Percentiles rank a stretch among this genome's conserved stretches.
phyloP scores from a whole-genome alignment of 1,140 invertebrate genomes.

The Drosophila subpulchrella region DNA sequence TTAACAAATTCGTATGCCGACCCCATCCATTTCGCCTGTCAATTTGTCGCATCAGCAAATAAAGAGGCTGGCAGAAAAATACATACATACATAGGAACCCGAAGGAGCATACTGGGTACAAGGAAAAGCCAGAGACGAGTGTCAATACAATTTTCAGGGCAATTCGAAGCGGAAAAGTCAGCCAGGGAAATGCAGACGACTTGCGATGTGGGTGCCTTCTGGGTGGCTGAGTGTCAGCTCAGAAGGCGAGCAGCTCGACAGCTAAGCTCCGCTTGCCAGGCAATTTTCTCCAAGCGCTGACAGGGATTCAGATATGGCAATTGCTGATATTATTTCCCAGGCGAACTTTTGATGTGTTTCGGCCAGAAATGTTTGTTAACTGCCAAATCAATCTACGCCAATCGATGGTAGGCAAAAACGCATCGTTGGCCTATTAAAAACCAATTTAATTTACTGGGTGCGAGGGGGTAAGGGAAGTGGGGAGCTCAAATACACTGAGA shows the following conservation, averaged over 20 bases:
- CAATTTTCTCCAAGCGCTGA: constrained; percentile 53
- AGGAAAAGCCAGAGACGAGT: constrained; percentile 39
- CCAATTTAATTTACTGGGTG: constrained; percentile 63
- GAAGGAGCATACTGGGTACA: constrained; percentile 8
- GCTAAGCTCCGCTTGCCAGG: constrained; percentile 33
- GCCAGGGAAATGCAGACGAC: constrained; percentile 38
- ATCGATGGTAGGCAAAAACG: constrained; percentile 52
- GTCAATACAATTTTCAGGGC: constrained; percentile 69
- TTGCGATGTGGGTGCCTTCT: constrained; percentile 4
- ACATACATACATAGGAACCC: constrained; percentile 2
- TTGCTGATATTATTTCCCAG: constrained; percentile 60
- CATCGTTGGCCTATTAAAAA: constrained; percentile 64
- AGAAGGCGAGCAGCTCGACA: constrained; percentile 72
- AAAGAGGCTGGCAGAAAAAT: constrained; percentile 17
- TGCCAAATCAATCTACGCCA: constrained; percentile 66
- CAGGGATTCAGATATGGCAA: constrained; percentile 61
- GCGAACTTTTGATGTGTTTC: constrained; percentile 42
- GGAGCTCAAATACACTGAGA: constrained; percentile 11
- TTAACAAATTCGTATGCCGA: constrained; percentile 62
- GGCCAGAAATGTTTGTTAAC: constrained; percentile 54
- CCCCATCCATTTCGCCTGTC: constrained; percentile 46
- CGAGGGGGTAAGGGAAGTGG: not conserved
- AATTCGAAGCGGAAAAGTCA: constrained; percentile 57
- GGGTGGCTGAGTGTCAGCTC: constrained; percentile 56
- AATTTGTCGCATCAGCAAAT: constrained; percentile 70